Evolutionary conservation across 2,113 vertebrate genomes (phyloP).

Genomic region (Trogon surrucura): DNA sequence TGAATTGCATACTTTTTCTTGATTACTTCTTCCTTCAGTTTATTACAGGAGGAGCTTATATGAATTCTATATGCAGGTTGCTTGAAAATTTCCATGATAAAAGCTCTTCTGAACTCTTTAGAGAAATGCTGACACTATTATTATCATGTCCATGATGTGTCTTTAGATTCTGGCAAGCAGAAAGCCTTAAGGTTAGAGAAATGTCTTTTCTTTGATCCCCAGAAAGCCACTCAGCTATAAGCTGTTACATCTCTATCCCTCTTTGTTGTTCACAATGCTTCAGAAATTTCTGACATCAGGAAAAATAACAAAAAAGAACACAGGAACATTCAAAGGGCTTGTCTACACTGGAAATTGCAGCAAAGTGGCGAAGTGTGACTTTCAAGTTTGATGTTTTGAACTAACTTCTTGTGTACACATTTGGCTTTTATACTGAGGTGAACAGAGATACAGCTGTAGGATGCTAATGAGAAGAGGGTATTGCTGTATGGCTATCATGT

Average conservation of each 20-base stretch:
- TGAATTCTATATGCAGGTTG: slow-evolving; percentile 9
- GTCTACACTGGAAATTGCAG: not conserved
- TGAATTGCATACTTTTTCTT: not conserved
- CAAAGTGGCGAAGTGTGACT: not conserved
- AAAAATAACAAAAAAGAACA: not conserved
- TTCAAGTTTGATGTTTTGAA: not conserved
- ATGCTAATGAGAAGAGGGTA: not conserved
- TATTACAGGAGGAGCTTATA: not conserved
- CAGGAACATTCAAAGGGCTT: not conserved
- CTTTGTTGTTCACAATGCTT: not conserved
- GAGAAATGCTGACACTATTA: slow-evolving; percentile 16
- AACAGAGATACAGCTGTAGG: not conserved
- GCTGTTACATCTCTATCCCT: not conserved
- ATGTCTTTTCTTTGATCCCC: not conserved
- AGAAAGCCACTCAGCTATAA: not conserved
- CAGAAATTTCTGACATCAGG: not conserved
- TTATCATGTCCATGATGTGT: not conserved
- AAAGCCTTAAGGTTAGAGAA: slow-evolving; percentile 31
- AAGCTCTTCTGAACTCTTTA: slow-evolving; percentile 18
- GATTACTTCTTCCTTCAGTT: not conserved
- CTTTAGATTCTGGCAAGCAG: slow-evolving; percentile 13
- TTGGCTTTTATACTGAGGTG: not conserved
- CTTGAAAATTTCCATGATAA: slow-evolving; percentile 50
- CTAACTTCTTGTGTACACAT: not conserved
- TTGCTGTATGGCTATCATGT: not conserved